Percentiles rank a stretch among this genome's conserved stretches.
Conservation (phyloP, 2,888 invertebrate species). For the Papilio elwesi region DNA sequence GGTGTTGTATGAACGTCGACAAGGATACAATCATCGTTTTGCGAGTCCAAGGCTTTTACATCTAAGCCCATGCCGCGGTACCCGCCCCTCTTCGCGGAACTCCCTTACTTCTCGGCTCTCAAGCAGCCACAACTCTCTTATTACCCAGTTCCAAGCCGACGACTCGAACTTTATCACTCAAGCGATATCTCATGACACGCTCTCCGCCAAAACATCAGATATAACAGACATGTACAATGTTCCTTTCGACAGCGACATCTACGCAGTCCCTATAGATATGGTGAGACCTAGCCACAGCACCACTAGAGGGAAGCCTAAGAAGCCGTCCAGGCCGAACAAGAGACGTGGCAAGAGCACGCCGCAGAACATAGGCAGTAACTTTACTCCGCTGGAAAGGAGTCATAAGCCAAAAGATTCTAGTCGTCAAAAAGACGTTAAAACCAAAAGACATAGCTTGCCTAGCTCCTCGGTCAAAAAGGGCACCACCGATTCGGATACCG, state of each 20-base stretch:
- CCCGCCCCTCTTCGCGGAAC: constrained; percentile 89
- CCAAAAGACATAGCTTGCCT: constrained; percentile 88
- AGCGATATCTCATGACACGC: constrained; percentile 93
- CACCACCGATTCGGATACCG: constrained; percentile 84
- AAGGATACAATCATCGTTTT: constrained; percentile 73
- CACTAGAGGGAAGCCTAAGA: constrained; percentile 70
- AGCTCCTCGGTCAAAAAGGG: constrained; percentile 85
- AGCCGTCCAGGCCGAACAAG: constrained; percentile 65
- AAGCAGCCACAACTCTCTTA: constrained; percentile 93
- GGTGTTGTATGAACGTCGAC: constrained; percentile 70
- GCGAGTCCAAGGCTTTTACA: constrained; percentile 82
- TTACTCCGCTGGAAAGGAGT: constrained; percentile 56
- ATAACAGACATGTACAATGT: constrained; percentile 94
- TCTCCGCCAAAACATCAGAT: constrained; percentile 87
- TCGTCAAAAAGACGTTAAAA: constrained; percentile 71
- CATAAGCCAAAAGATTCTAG: constrained; percentile 63
- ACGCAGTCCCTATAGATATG: constrained; percentile 93
- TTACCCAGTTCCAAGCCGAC: constrained; percentile 89
- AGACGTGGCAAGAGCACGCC: constrained; percentile 71
- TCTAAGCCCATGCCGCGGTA: constrained; percentile 85
- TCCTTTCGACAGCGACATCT: constrained; percentile 94
- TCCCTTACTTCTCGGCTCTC: constrained; percentile 91
- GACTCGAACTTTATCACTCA: constrained; percentile 95
- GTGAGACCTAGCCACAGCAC: constrained; percentile 84
- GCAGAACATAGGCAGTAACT: constrained; percentile 56